Evolutionary conservation across 2,113 vertebrate species (phyloP).

Genomic region (Gavialis gangeticus): DNA sequence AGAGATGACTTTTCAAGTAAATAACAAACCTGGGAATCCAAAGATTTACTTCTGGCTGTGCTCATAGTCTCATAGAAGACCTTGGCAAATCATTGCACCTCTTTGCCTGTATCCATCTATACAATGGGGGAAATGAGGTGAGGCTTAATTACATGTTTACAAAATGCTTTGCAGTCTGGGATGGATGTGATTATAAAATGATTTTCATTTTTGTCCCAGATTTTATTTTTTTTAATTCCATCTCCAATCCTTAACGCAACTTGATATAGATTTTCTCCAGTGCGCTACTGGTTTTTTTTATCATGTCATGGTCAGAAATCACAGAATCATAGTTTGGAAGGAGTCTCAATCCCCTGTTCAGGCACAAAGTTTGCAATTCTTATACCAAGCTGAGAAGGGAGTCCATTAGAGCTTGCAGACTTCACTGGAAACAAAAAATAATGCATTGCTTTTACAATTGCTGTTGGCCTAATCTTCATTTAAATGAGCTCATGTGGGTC

Average conservation of each 20-base stretch:
- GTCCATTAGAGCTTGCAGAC: constrained; percentile 4
- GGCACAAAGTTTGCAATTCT: background rate
- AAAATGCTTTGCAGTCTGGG: constrained; percentile 58
- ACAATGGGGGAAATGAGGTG: constrained; percentile 52
- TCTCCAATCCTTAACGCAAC: constrained; percentile 26
- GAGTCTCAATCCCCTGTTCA: no score
- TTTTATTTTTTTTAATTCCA: background rate
- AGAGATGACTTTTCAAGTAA: background rate
- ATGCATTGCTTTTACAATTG: constrained; percentile 20
- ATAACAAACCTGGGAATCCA: background rate
- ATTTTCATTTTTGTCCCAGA: constrained; percentile 14
- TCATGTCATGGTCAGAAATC: constrained; percentile 60
- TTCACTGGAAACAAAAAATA: constrained; percentile 1
- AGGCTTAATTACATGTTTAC: constrained; percentile 62
- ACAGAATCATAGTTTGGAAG: no score
- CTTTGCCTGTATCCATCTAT: constrained; percentile 41
- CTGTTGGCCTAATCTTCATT: constrained; percentile 42
- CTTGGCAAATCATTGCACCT: constrained; percentile 11
- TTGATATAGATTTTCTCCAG: constrained; percentile 41
- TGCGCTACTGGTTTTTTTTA: constrained; percentile 9
- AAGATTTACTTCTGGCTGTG: background rate
- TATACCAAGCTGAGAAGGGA: constrained; percentile 41
- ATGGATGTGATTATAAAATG: constrained; percentile 38
- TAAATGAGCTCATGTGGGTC: constrained; percentile 2
- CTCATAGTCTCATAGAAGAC: constrained; percentile 13